Conservation (phyloP, 2,888 invertebrate species). For the Drosophila barbarae region DNA sequence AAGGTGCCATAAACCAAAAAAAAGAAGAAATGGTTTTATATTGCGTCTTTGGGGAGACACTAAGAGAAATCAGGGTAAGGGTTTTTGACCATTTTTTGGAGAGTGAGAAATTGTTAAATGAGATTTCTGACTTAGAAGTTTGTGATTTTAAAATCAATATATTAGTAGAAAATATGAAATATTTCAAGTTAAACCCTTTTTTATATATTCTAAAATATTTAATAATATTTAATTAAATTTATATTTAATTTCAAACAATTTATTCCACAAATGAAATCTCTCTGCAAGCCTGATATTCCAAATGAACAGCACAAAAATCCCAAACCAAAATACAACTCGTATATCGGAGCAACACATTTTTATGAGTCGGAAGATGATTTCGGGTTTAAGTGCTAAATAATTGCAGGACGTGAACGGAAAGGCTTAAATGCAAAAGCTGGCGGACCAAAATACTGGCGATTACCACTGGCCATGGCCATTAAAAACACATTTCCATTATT, state of each 20-base stretch:
- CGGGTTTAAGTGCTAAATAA: conserved; percentile 62
- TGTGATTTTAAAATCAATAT: too few species aligned
- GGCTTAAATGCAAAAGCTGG: conserved; percentile 31
- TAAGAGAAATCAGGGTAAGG: conserved; percentile 6
- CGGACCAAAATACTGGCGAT: conserved; percentile 22
- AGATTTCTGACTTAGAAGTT: too few species aligned
- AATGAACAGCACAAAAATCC: not conserved
- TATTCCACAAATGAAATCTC: not conserved
- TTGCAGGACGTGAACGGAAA: conserved; percentile 43
- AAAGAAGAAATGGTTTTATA: conserved; percentile 37
- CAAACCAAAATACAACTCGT: conserved; percentile 5
- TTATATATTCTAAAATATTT: too few species aligned
- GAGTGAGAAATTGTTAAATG: not conserved
- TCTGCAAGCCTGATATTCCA: not conserved
- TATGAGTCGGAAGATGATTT: conserved; percentile 53
- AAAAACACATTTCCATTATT: conserved; percentile 62
- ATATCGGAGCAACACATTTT: conserved; percentile 34
- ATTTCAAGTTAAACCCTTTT: too few species aligned
- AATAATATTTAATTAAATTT: not conserved
- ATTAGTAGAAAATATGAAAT: too few species aligned
- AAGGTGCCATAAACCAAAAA: conserved; percentile 62
- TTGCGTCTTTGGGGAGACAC: conserved; percentile 23
- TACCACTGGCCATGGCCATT: conserved; percentile 41
- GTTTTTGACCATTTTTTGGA: not conserved
- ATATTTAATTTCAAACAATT: not conserved